A percentile compares a stretch with the other conserved stretches of the same genome.
Evolutionary conservation across 2,113 vertebrate genomes (phyloP).

Genomic region (Ciconia boyciana): DNA sequence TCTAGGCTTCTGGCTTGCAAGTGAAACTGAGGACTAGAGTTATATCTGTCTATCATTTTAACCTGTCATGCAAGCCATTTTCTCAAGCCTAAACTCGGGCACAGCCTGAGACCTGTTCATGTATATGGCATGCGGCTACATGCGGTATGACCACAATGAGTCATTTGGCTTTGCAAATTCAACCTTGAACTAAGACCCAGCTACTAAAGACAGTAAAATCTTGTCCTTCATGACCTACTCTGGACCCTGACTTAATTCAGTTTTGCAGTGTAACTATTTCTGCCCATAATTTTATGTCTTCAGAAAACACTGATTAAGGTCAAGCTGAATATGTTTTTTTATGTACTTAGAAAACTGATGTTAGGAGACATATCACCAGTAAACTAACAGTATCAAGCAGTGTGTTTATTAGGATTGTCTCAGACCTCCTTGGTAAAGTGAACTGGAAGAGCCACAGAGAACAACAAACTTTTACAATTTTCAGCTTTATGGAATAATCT

Average conservation of each 20-base stretch:
- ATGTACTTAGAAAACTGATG: not conserved
- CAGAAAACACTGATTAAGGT: not conserved
- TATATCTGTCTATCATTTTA: not conserved
- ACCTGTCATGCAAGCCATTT: not conserved
- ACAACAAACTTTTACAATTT: conserved; percentile 8
- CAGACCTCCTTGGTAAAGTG: conserved; percentile 28
- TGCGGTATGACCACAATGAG: not conserved
- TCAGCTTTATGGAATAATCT: not conserved
- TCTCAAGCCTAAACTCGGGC: not conserved
- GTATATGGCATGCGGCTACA: not conserved
- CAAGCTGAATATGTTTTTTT: not conserved
- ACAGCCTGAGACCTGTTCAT: not conserved
- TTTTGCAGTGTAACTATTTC: not conserved
- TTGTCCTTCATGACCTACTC: not conserved
- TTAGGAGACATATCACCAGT: not conserved
- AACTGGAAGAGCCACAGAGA: not conserved
- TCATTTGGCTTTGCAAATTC: not conserved
- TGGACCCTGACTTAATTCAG: not conserved
- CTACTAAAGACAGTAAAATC: not conserved
- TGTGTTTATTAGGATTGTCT: conserved; percentile 24
- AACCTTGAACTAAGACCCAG: not conserved
- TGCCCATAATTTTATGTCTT: not conserved
- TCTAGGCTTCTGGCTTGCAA: not conserved
- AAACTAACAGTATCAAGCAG: not conserved
- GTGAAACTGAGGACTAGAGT: not conserved